Conservation (phyloP, 2,888 invertebrate species). For the Caenorhabditis macrosperma region DNA sequence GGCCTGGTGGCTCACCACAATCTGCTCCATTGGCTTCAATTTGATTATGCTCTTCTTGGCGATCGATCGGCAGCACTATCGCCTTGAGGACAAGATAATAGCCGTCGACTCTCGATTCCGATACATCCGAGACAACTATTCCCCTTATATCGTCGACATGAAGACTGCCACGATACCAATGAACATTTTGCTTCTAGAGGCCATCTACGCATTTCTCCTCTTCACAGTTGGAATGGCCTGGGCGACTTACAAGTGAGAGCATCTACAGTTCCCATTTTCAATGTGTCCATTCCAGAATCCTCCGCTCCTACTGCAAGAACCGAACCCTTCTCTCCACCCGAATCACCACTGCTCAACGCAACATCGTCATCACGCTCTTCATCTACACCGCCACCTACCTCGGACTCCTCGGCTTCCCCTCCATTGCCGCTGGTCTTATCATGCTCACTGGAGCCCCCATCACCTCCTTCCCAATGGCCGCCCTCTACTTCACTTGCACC, state of each 20-base stretch:
- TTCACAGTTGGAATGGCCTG: not conserved
- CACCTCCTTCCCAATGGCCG: conserved; percentile 2
- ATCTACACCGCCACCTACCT: conserved; percentile 17
- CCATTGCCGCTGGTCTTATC: not conserved
- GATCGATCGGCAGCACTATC: conserved; percentile 12
- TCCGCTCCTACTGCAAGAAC: conserved; percentile 10
- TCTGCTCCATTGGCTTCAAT: conserved; percentile 18
- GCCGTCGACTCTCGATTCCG: not conserved
- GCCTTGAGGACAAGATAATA: conserved; percentile 12
- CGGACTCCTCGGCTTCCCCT: conserved; percentile 24
- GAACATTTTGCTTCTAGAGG: conserved; percentile 26
- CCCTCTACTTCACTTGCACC: conserved; percentile 12
- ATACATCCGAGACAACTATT: conserved; percentile 17
- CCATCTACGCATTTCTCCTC: conserved; percentile 14
- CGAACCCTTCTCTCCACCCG: conserved; percentile 1
- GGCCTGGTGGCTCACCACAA: not conserved
- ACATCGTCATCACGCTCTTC: conserved; percentile 20
- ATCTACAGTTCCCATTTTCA: no score
- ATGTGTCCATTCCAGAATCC: conserved; percentile 17
- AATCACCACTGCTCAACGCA: conserved; percentile 13
- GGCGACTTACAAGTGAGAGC: no score
- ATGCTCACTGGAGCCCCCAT: not conserved
- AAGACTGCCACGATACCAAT: conserved; percentile 28
- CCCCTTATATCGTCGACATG: conserved; percentile 20
- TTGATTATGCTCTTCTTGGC: conserved; percentile 19